Evolutionary conservation across 92 coral and sea anemone species (phyloP), one percentile per base, ranked within the genome.

Genomic region (Epizoanthus stellaris): DNA sequence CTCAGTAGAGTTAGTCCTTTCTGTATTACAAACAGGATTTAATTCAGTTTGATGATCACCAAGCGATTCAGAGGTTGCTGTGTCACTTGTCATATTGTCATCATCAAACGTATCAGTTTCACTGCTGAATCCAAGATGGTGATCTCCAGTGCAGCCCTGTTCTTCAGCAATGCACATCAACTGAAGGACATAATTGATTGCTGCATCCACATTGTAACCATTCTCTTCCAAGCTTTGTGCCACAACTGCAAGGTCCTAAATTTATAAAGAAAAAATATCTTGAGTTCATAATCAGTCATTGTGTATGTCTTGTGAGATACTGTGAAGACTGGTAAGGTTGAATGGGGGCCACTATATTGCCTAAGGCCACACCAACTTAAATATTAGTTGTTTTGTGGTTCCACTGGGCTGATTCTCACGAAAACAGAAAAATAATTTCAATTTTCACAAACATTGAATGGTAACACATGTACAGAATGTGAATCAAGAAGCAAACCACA

Each of bases 121-220:
- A 19, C 39, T 36, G 68, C 62, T 40, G 71, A 63, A 62, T 59
- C 45, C 6, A n/a, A 63, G 83, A 11, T 25, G 1, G 19, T 43
- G 30, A 43, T 63, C 70, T 15, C 72, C 58, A 15, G 23, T 10
- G 49, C 45, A 79, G 90, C 95, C 94, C 82, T 95, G 90, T 40
- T 88, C 91, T 54, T 92, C 93, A 20, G 91, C 85, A 21, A 96
- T 63, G 66, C 88, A 92, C 90, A 89, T 92, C 73, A 96, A 42
- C 89, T 96, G 99, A 21, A 96, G 73, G 73, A 96, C 87, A 56
- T 92, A 94, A 21, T 88, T 87, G 56, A 94, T 91, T 9, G 98
- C 75, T 11, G 88, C 84, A 76, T 96, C 96, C 34, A 96, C 80
- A 69, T 96, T 91, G 82, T 89, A 87, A 49, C 71, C 9, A 60